Conservation (phyloP, 2,888 invertebrate species). For the Hypercompe scribonia region DNA sequence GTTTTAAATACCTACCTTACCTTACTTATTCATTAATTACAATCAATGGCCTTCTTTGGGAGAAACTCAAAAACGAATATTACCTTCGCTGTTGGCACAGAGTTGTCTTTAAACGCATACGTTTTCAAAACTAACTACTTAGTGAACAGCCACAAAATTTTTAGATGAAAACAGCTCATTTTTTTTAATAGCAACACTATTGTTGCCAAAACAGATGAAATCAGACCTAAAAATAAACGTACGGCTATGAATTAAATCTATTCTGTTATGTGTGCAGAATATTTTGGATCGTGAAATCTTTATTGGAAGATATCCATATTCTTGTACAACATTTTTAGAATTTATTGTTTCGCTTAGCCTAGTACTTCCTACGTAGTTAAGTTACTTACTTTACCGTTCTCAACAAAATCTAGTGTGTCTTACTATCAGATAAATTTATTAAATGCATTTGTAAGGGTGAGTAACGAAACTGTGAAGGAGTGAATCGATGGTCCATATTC, state of each 20-base stretch:
- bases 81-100: background rate
- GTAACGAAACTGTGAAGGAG: background rate
- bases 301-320: background rate
- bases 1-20: no score
- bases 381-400: background rate
- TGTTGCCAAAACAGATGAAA: slow-evolving; percentile 20
- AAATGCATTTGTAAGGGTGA: background rate
- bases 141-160: background rate
- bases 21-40: no score
- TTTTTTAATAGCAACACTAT: slow-evolving; percentile 3
- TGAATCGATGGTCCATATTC: background rate
- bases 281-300: slow-evolving; percentile 8
- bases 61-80: background rate
- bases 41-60: background rate
- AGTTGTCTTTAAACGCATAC: background rate
- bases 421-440: background rate
- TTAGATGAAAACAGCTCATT: background rate
- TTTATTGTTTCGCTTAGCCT: background rate
- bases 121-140: background rate
- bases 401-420: background rate
- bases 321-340: background rate
- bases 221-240: slow-evolving; percentile 23
- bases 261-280: slow-evolving; percentile 6
- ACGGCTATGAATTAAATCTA: slow-evolving; percentile 14
- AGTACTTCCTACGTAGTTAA: background rate